Conservation (phyloP, 1,140 invertebrate species). For the Lethocerus indicus region DNA sequence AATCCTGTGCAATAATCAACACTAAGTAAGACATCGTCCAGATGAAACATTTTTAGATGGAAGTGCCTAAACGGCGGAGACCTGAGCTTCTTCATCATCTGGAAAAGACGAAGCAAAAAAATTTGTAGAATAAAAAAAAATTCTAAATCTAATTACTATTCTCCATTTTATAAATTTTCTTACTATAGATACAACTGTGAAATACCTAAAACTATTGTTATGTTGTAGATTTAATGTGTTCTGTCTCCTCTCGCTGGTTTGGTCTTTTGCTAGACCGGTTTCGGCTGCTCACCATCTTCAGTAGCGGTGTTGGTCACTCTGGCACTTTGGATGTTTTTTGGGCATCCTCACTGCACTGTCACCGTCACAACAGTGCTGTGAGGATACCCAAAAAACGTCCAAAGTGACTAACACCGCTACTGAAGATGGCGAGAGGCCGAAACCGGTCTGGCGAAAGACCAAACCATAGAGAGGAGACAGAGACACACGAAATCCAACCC, state of each 20-base stretch:
- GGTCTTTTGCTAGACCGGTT: background rate
- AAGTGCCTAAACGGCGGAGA: slow-evolving; percentile 15
- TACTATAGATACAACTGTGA: background rate
- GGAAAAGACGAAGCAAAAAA: slow-evolving; percentile 11
- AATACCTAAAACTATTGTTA: background rate
- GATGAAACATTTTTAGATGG: background rate
- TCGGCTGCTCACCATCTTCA: no score
- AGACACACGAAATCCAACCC: no score
- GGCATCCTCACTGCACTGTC: no score
- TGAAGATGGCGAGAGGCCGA: no score
- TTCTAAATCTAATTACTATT: background rate
- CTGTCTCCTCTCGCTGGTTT: background rate
- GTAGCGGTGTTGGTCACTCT: no score
- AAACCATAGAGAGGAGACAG: no score
- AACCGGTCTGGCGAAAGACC: no score
- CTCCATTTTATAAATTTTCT: no score
- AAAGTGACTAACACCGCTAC: no score
- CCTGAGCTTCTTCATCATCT: slow-evolving; percentile 21
- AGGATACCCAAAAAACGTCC: no score
- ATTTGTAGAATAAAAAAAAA: background rate
- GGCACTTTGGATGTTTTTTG: no score
- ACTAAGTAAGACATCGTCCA: slow-evolving; percentile 4
- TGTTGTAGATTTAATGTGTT: background rate
- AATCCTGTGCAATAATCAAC: background rate
- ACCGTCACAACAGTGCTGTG: no score